Conservation (phyloP, 2,113 vertebrate species). For the Cochlearius cochlearius region DNA sequence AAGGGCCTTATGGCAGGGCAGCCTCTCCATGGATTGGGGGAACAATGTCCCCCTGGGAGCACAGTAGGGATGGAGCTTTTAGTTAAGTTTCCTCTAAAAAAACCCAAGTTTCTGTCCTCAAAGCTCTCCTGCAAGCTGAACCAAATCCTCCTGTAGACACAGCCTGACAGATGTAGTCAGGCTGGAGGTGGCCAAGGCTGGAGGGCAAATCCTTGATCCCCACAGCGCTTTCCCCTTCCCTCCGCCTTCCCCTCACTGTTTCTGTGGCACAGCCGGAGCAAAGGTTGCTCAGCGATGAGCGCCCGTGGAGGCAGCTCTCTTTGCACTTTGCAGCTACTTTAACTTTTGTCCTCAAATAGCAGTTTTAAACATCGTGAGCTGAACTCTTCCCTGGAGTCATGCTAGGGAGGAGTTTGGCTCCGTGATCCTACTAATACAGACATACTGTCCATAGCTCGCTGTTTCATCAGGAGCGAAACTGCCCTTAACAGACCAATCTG, state of each 20-base stretch:
- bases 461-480: not conserved
- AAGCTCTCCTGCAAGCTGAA: not conserved
- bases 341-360: not conserved
- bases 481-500: not conserved
- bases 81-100: not conserved
- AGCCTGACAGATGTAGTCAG: not conserved
- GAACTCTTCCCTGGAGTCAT: constrained; percentile 17
- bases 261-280: not conserved
- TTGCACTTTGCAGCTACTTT: not conserved
- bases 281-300: not conserved
- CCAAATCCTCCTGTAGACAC: not conserved
- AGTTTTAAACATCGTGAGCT: not conserved
- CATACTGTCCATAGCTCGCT: not conserved
- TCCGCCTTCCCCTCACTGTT: not conserved
- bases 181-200: not conserved
- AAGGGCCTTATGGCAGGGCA: not conserved
- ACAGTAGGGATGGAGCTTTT: not conserved
- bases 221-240: not conserved
- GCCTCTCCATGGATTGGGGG: not conserved
- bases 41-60: not conserved
- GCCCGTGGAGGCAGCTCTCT: not conserved
- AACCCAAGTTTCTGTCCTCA: not conserved
- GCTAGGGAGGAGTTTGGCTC: constrained; percentile 5
- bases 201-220: not conserved
- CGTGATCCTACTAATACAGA: not conserved